Conservation (phyloP, 2,797 vertebrate species). For the Podarcis lilfordi region DNA sequence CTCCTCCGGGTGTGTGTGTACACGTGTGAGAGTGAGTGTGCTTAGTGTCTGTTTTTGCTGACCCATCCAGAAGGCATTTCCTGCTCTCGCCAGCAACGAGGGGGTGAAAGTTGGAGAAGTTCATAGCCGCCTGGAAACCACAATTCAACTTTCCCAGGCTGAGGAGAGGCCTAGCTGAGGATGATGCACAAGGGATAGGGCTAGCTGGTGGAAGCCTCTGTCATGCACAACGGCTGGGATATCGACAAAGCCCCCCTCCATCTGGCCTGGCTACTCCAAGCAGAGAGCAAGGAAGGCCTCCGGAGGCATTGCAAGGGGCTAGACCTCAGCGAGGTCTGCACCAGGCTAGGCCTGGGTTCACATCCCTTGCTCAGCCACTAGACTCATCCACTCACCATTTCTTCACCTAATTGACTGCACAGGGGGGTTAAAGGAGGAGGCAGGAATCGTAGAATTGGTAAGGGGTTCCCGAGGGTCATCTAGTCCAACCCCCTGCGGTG, state of each 20-base stretch:
- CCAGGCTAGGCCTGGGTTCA: background rate
- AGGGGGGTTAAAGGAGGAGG: background rate
- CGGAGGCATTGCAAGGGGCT: accelerated
- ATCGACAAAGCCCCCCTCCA: background rate
- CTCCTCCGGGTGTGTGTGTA: background rate
- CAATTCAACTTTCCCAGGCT: slow-evolving; percentile 41
- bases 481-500: too few species aligned
- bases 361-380: background rate
- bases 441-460: too few species aligned
- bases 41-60: slow-evolving; percentile 17
- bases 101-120: slow-evolving; percentile 40
- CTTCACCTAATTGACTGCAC: background rate
- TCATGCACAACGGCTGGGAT: background rate
- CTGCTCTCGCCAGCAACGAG: slow-evolving; percentile 24
- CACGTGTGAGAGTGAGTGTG: background rate
- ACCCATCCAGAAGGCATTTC: slow-evolving; percentile 41
- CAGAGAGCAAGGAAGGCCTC: too few species aligned
- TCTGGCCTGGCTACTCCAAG: background rate
- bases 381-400: background rate
- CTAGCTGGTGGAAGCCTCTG: background rate
- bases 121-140: slow-evolving; percentile 33
- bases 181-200: background rate
- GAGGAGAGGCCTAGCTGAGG: background rate
- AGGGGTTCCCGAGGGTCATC: too few species aligned
- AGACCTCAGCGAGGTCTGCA: too few species aligned